These are phyloP conservation scores for Cancer borealis DNA, from an alignment of 2,888 invertebrate species.

Conservation along the genomic window DNA sequence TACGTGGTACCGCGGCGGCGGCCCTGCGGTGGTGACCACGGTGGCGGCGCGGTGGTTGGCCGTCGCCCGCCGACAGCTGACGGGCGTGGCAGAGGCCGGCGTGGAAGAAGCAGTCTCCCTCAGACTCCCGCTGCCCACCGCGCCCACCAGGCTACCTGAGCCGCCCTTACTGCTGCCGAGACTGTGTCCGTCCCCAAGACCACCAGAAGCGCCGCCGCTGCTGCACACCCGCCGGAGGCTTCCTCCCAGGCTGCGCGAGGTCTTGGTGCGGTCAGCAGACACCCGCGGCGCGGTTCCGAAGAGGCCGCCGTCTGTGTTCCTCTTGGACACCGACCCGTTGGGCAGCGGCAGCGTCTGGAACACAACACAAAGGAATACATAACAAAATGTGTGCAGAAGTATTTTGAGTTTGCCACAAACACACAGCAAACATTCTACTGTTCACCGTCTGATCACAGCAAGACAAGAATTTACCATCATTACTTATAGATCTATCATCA, in stretches of 20 bases:
- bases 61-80: constrained; percentile 64
- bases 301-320: constrained; percentile 62
- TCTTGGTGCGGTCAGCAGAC: constrained; percentile 54
- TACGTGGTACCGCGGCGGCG: constrained; percentile 70
- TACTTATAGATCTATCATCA: not conserved
- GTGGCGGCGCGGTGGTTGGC: constrained; percentile 63
- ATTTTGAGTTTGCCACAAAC: not conserved
- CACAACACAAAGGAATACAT: not conserved
- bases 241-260: constrained; percentile 60
- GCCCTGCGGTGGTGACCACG: constrained; percentile 53
- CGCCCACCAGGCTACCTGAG: constrained; percentile 39
- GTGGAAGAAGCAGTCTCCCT: constrained; percentile 58
- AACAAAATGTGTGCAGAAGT: not conserved
- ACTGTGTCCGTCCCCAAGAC: constrained; percentile 27
- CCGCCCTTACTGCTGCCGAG: constrained; percentile 22
- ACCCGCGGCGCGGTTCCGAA: constrained; percentile 65
- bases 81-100: constrained; percentile 62
- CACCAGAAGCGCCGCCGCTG: constrained; percentile 17
- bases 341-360: constrained; percentile 67
- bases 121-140: constrained; percentile 50
- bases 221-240: constrained; percentile 67
- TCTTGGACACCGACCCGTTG: constrained; percentile 61
- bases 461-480: not conserved
- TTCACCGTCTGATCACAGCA: not conserved
- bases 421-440: not conserved